Evolutionary conservation across 2,797 vertebrate genomes (phyloP), one percentile per base, ranked within the genome.

Genomic region (Cirrhinus mrigala): DNA sequence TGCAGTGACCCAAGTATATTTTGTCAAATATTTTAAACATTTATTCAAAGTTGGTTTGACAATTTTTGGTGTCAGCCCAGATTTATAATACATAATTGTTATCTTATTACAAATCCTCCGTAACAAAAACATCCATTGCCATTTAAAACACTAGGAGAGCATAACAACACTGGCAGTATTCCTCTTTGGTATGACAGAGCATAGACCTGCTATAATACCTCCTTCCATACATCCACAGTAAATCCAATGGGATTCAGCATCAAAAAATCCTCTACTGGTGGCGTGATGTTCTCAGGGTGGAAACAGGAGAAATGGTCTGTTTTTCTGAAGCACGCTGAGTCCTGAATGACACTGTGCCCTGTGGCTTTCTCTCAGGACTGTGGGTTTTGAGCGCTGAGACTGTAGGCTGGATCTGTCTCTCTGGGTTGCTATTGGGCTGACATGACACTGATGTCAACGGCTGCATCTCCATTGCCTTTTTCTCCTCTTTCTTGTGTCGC

Each of bases 401-500:
- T 33, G 58, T 66, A 62, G 60, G 40, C 58, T 50, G 52, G 16
- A 54, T 77, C 58, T 73, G 81, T 68, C 2, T 86, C 24, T 84
- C 86, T 8, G 78, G 86, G 81, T 85, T 85, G 52, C 78, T 86
- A 46, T 62, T 54, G 12, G 78, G 24, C 6, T 84, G 79, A 33
- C 73, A 69, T 18, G 66, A 78, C 16, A 46, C 46, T 14, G 82
- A 78, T 52, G 48, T 84, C 52, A 85, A 71, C 5, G 68, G 83
- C 24, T 86, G 79, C 69, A 86, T 75, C 79, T 88, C 89, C 3
- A 37, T 18, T n/a, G 60, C 48, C n/a, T 5, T 27, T 46, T 86
- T 88, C 33, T 84, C 74, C 50, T 87, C 79, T 33, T 79, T 88
- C 74, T 70, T 84, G 68, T 86, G 68, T 27, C 64, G 86, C 73